A percentile compares a stretch with the other conserved stretches of the same genome.
Conservation (phyloP, 2,888 invertebrate species). For the Slavum lentiscoides region DNA sequence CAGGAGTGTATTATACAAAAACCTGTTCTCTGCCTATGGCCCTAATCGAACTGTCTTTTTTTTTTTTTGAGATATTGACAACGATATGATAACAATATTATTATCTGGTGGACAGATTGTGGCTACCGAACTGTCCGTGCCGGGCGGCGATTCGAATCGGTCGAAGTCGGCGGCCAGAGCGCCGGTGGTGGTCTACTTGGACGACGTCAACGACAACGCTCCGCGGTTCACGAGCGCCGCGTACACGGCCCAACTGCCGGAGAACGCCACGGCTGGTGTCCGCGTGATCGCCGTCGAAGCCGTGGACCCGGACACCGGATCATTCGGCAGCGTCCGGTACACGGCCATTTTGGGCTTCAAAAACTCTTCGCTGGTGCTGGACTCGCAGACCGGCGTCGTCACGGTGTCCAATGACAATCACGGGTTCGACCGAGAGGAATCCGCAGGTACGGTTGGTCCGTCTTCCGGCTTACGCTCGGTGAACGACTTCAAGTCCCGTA, state of each 20-base stretch:
- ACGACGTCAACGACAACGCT: slow-evolving; percentile 86
- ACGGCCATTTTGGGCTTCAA: slow-evolving; percentile 76
- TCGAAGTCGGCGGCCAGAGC: slow-evolving; percentile 69
- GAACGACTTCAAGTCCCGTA: too few species aligned
- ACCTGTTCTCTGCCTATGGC: too few species aligned
- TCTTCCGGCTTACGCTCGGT: too few species aligned
- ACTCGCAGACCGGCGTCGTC: slow-evolving; percentile 78
- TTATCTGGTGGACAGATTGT: slow-evolving; percentile 66
- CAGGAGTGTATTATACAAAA: too few species aligned
- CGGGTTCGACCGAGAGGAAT: slow-evolving; percentile 80
- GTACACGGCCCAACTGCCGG: slow-evolving; percentile 77
- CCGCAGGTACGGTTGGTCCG: slow-evolving; percentile 61
- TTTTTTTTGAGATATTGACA: too few species aligned
- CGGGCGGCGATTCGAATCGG: slow-evolving; percentile 62
- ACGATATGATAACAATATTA: too few species aligned
- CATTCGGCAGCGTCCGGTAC: slow-evolving; percentile 77
- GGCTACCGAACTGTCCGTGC: slow-evolving; percentile 71
- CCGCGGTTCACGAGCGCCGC: slow-evolving; percentile 75
- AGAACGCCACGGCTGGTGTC: slow-evolving; percentile 77
- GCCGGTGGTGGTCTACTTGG: slow-evolving; percentile 77
- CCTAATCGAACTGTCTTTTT: too few species aligned
- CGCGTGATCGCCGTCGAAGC: slow-evolving; percentile 66
- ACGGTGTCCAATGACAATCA: slow-evolving; percentile 76
- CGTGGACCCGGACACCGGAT: slow-evolving; percentile 62
- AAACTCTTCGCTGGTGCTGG: slow-evolving; percentile 77